Base-by-base conservation (phyloP, 2,113 vertebrate genomes). In the Narcine bancroftii region DNA sequence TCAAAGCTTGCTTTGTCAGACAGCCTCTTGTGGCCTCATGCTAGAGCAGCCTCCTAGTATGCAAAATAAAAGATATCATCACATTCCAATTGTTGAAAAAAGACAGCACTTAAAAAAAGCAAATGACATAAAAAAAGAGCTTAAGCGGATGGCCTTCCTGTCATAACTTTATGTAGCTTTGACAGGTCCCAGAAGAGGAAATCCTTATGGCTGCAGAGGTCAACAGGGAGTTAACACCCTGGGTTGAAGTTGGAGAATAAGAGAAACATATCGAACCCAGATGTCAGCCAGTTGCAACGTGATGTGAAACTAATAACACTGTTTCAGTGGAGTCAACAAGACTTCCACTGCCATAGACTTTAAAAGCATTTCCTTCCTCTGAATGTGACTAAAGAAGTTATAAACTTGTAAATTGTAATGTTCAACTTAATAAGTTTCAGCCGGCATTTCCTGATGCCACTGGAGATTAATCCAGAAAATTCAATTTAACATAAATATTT, bases 101-200 rank as follows among this genome's bases (percentile, higher is more conserved):
- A 60, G 53, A n/a, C 53, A n/a, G 15, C n/a, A 36, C 17, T 36
- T 87, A 87, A 19, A 63, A 33, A 60, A 60, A 60, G 33, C 11
- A 45, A 60, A 87, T 15, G 36, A 60, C 53, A 85, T 85, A 56
- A 69, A 26, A 10, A 39, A 42, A 65, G 36, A 91, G 13, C 65
- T 69, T 39, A 91, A 71, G 65, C 65, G 65, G 60, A 69, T 91
- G 89, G 24, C 89, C 65, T 91, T 91, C 89, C 65, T 91, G 65
- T 69, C 60, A 33, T 91, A 91, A 91, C 42, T 91, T 65, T 91
- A 6, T 47, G 10, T 10, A 47, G 89, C 39, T 47, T 65, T 69
- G 89, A 91, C 89, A 91, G 63, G 33, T 91, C 65, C 24, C 39
- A 24, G 24, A 69, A 91, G 89, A 91, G 89, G 89, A 91, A 91